Percentiles rank a stretch among this genome's conserved stretches.
phyloP scores from a whole-genome alignment of 2,888 invertebrate genomes.

The Caenorhabditis angaria region DNA sequence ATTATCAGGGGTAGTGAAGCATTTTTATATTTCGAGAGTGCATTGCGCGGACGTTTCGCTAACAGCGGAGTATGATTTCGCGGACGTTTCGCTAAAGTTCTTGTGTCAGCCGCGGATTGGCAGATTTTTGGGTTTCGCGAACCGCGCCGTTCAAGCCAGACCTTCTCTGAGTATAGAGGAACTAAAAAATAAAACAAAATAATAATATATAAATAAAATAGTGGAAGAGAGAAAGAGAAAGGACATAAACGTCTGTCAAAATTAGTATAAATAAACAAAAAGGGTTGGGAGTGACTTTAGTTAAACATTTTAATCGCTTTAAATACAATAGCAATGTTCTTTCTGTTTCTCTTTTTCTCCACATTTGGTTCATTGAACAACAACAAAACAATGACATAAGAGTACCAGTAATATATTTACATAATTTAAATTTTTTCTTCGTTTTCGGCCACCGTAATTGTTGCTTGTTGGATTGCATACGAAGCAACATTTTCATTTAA shows the following conservation, averaged over 20 bases:
- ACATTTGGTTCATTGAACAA: not conserved
- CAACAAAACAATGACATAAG: conserved; percentile 1
- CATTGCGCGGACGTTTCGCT: no score
- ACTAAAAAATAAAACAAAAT: not conserved
- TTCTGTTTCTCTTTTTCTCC: not conserved
- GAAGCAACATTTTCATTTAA: conserved; percentile 27
- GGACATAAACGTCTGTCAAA: conserved; percentile 4
- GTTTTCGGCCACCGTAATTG: conserved; percentile 37
- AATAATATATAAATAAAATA: not conserved
- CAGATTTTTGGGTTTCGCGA: no score
- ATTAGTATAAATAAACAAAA: conserved; percentile 3
- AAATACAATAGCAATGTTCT: not conserved
- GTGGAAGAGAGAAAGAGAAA: not conserved
- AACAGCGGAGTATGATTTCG: no score
- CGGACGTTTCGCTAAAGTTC: no score
- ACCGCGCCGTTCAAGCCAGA: no score
- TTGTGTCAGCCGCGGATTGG: no score
- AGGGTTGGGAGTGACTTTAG: not conserved
- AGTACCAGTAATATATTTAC: not conserved
- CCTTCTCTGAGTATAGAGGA: no score
- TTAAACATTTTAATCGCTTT: conserved; percentile 4
- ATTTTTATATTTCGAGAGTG: no score
- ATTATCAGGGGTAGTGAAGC: no score
- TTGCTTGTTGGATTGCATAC: conserved; percentile 39
- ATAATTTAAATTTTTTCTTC: conserved; percentile 34